Base-by-base conservation (phyloP, 1,140 invertebrate genomes). In the Lepidurus apus region DNA sequence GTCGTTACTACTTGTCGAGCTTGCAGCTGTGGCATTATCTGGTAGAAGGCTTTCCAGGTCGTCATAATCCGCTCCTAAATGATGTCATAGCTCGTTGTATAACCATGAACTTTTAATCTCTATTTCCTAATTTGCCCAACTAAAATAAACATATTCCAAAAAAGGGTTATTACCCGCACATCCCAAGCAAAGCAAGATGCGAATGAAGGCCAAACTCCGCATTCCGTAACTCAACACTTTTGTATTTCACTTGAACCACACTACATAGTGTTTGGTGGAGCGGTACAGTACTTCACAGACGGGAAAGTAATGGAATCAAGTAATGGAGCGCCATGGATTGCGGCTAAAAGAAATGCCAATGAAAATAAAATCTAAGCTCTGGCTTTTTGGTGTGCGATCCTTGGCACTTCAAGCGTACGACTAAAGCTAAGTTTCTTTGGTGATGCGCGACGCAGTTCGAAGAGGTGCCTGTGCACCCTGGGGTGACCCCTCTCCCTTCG, bases 11-110 rank as follows among this genome's bases (percentile, higher is more conserved):
- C 53, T 65, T 65, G 53, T 13, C 13, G 53, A 65, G 53, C 21
- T 65, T 65, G 21, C 21, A 13, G 17, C 53, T 21, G 53, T 65
- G 53, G 21, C 53, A 65, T 65, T 65, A 17, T 65, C 53, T n/a
- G 13, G 13, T 17, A 65, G 6, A n/a, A 21, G 8, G 7, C 53
- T 65, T 65, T 65, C 53, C 21, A 21, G 53, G 21, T 65, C 13
- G 21, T n/a, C 53, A 65, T 65, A 65, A 13, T 65, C 53, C 53
- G 53, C 53, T 65, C 53, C 53, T 65, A 21, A 65, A 65, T 34
- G 34, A 65, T 7, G 53, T 13, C 21, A 65, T 13, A 17, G 34
- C 34, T 34, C 34, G 34, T 34, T 34, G 34, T n/a, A 65, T 17
- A 65, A 65, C 7, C 17, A n/a, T 65, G 7, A 65, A 65, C 53